Percentiles rank a stretch among this genome's conserved stretches.
These are phyloP conservation scores for Callyntrura sp. DNA, from an alignment of 2,888 invertebrate genomes.

Conservation along the genomic window DNA sequence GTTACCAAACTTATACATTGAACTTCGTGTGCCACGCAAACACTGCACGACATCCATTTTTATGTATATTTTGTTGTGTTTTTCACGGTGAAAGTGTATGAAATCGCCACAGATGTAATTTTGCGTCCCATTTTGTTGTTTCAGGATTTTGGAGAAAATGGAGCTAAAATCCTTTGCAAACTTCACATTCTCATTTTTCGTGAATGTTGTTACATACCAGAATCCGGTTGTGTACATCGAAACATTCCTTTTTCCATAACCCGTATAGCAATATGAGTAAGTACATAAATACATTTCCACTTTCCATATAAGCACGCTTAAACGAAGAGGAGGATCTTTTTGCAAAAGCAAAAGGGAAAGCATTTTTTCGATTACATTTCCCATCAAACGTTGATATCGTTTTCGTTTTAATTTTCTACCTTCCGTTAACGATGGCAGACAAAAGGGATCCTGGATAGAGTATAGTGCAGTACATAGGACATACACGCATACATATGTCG, in stretches of 20 bases:
- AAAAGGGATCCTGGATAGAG: background rate
- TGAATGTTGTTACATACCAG: slow-evolving; percentile 1
- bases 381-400: slow-evolving; percentile 41
- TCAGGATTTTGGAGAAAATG: slow-evolving; percentile 48
- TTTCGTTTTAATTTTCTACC: slow-evolving; percentile 25
- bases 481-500: background rate
- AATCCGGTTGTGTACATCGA: background rate
- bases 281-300: too few species aligned
- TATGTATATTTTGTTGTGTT: background rate
- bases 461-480: too few species aligned
- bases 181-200: slow-evolving; percentile 1
- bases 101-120: slow-evolving; percentile 1
- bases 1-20: background rate
- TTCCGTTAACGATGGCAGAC: background rate
- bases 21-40: too few species aligned
- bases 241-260: background rate
- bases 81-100: background rate
- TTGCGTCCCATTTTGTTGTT: slow-evolving; percentile 12
- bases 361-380: slow-evolving; percentile 32
- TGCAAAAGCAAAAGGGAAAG: background rate
- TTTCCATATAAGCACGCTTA: too few species aligned
- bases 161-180: slow-evolving; percentile 53
- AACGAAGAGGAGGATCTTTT: slow-evolving; percentile 19
- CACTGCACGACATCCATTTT: too few species aligned
- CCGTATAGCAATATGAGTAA: too few species aligned